phyloP scores from a whole-genome alignment of 2,113 vertebrate genomes.

The Dolichallabes microphthalmus region DNA sequence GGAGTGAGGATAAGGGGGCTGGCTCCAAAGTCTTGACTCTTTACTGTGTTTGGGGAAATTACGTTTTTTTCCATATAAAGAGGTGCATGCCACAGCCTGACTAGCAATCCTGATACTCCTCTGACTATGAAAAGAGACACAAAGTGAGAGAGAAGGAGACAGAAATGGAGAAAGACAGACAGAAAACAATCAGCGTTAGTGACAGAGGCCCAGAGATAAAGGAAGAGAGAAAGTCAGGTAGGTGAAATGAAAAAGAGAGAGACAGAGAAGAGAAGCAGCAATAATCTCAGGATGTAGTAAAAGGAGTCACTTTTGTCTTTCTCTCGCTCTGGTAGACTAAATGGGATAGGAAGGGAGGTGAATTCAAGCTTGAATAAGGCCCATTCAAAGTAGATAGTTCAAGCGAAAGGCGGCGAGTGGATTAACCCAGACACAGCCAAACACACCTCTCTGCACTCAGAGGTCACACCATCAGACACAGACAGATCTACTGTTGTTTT shows the following conservation, averaged over 20 bases:
- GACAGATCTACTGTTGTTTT: slow-evolving; percentile 4
- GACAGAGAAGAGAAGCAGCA: not conserved
- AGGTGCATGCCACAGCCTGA: slow-evolving; percentile 42
- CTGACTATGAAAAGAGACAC: not conserved
- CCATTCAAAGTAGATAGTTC: slow-evolving; percentile 29
- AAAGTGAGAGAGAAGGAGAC: not conserved
- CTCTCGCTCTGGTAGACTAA: slow-evolving; percentile 17
- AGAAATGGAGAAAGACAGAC: slow-evolving; percentile 7
- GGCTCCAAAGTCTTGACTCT: slow-evolving; percentile 39
- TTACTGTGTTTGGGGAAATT: slow-evolving; percentile 59
- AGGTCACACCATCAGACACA: slow-evolving; percentile 37
- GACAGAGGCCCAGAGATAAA: slow-evolving; percentile 5
- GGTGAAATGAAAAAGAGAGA: not conserved
- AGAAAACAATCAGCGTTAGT: not conserved
- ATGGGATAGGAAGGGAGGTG: slow-evolving; percentile 10
- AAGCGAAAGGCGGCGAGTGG: slow-evolving; percentile 38
- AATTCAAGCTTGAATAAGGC: slow-evolving; percentile 31
- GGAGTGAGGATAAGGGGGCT: slow-evolving; percentile 27
- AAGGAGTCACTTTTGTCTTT: slow-evolving; percentile 25
- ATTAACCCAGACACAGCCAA: slow-evolving; percentile 29
- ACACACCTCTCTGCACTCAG: slow-evolving; percentile 39
- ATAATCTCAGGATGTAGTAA: slow-evolving; percentile 26
- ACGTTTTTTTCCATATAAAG: slow-evolving; percentile 60
- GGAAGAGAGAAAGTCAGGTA: slow-evolving; percentile 2
- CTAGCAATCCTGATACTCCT: slow-evolving; percentile 27